Percentiles rank a stretch among this genome's conserved stretches.
phyloP scores from a whole-genome alignment of 2,113 vertebrate species.

The Gobiocypris rarus region DNA sequence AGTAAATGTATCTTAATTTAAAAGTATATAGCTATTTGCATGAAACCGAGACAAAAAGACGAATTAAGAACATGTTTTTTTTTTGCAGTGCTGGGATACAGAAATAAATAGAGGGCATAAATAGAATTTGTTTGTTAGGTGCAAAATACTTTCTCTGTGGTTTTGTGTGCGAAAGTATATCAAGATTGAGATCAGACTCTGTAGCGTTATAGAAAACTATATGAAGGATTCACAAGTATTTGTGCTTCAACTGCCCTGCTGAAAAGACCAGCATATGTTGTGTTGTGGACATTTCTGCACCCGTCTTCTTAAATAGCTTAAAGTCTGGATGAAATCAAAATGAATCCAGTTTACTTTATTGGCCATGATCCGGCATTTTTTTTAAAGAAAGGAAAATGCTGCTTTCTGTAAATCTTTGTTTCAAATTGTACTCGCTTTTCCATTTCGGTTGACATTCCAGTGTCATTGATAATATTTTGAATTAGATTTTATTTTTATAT shows the following conservation, averaged over 20 bases:
- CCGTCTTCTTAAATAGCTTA: neutral
- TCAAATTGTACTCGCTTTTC: no score
- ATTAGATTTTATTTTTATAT: no score
- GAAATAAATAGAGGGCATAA: neutral
- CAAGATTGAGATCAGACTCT: constrained; percentile 9
- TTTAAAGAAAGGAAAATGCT: neutral
- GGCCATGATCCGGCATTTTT: neutral
- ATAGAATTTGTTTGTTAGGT: no score
- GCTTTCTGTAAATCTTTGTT: no score
- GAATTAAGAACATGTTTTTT: neutral
- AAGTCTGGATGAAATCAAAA: neutral
- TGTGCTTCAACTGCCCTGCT: constrained; percentile 21
- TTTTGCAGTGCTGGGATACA: neutral
- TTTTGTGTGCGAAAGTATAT: neutral
- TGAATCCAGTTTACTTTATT: neutral
- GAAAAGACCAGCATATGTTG: constrained; percentile 27
- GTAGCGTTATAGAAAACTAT: neutral
- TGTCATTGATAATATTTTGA: no score
- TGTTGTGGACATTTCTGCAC: neutral
- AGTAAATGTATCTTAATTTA: neutral
- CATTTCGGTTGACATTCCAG: no score
- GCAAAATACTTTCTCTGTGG: no score
- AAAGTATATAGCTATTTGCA: neutral
- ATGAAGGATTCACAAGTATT: neutral
- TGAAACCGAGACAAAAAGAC: neutral